Conservation (phyloP, 30 jellyfish, hydroid and myxozoan genomes). For the Turritopsis dohrnii region DNA sequence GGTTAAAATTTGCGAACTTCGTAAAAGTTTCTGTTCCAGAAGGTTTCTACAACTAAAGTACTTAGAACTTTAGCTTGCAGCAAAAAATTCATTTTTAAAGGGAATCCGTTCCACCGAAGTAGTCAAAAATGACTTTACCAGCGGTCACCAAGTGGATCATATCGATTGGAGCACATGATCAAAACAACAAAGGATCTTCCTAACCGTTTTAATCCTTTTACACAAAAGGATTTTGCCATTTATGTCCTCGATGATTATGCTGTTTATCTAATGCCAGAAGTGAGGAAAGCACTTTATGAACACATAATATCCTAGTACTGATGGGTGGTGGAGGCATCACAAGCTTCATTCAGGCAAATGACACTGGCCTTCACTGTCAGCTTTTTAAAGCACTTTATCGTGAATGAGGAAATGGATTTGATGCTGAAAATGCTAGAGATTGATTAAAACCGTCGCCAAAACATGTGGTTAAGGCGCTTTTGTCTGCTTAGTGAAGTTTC, state of each 20-base stretch:
- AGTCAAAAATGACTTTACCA: too few species aligned
- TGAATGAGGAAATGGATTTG: too few species aligned
- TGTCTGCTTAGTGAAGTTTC: slow-evolving; percentile 34
- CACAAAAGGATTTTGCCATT: too few species aligned
- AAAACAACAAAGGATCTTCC: not conserved
- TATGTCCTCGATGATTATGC: too few species aligned
- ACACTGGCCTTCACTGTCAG: slow-evolving; percentile 13
- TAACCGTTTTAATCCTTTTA: too few species aligned
- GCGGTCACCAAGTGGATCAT: slow-evolving; percentile 11
- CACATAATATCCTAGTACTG: not conserved
- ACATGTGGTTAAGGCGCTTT: slow-evolving; percentile 34
- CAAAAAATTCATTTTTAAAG: too few species aligned
- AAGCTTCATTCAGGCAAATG: not conserved
- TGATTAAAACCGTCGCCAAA: too few species aligned
- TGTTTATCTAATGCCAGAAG: slow-evolving; percentile 1
- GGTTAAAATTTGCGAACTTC: too few species aligned
- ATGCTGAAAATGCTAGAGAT: slow-evolving; percentile 50
- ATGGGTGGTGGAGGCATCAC: slow-evolving; percentile 11
- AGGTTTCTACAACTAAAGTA: too few species aligned
- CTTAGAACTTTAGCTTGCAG: too few species aligned
- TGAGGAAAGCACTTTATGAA: slow-evolving; percentile 1
- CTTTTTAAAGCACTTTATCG: slow-evolving; percentile 15
- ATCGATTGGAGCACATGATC: slow-evolving; percentile 30
- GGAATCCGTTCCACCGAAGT: too few species aligned
- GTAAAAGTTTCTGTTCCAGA: too few species aligned